Evolutionary conservation across 2,797 vertebrate species (phyloP), one percentile per base, ranked within the genome.

Genomic region (Parauchenoglanis punctatus): DNA sequence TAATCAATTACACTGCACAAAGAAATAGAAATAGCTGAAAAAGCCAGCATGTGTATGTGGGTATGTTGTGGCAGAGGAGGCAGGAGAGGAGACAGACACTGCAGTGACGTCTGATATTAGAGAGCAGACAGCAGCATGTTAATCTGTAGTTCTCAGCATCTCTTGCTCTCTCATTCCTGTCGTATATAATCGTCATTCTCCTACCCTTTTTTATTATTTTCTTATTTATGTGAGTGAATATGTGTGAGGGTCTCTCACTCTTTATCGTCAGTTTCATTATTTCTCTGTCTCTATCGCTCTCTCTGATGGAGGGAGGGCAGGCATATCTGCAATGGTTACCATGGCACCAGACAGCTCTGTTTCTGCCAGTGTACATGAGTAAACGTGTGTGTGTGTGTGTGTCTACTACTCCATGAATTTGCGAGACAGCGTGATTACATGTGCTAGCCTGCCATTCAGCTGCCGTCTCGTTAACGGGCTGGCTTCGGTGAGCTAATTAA

Each of bases 321-420:
- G 97, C 96, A 97, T 97, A 97, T 96, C 96, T 93, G 95, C 96
- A 94, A 94, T 96, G 95, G 97, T 97, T 97, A 96, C 97, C 97
- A 97, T 97, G 97, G 95, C 96, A 97, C 96, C 97, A 98, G 97
- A 98, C 96, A 93, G 94, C 92, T 96, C 95, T 92, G 93, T 96
- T 94, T 97, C 96, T 97, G 96, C 96, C 96, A 96, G 96, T 96
- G 94, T 96, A 96, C 94, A 95, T 94, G 93, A 94, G 95, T 96
- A 96, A 96, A 96, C 95, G 94, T 90, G 84, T 84, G 63, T 90
- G 90, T 88, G n/a, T 88, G 31, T 90, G 80, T 70, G 81, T 81
- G 65, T 44, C 52, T 86, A 83, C 87, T 85, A 82, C 84, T 75
- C 54, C 49, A 58, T 81, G 72, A 87, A 89, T 72, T 84, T 89